phyloP scores from a whole-genome alignment of 2,797 vertebrate species.

The Danio jaintianensis region DNA sequence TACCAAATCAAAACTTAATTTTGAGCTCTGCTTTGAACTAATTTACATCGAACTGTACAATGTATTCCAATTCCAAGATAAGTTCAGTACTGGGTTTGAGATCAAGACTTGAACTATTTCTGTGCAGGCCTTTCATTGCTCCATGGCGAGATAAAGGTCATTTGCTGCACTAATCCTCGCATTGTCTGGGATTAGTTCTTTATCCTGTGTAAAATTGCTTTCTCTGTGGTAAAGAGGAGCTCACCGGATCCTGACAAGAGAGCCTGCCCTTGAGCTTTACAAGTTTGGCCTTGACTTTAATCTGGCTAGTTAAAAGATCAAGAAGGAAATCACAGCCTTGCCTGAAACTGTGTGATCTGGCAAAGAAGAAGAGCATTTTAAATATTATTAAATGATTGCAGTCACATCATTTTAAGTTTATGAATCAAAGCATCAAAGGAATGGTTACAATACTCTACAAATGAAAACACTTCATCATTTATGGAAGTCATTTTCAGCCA shows the following conservation, averaged over 20 bases:
- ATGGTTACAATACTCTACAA: not conserved
- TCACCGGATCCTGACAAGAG: slow-evolving; percentile 46
- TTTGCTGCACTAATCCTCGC: slow-evolving; percentile 52
- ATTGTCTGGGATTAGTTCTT: slow-evolving; percentile 60
- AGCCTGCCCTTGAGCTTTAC: slow-evolving; percentile 47
- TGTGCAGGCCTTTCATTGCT: slow-evolving; percentile 26
- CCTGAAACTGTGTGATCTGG: not conserved
- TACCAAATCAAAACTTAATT: too few relatives aligned
- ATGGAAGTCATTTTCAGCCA: too few relatives aligned
- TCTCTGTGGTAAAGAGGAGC: slow-evolving; percentile 56
- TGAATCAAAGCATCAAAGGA: not conserved
- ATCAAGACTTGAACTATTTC: slow-evolving; percentile 42
- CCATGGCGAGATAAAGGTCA: slow-evolving; percentile 48
- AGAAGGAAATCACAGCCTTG: slow-evolving; percentile 16
- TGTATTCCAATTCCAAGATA: not conserved
- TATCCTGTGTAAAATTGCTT: slow-evolving; percentile 60
- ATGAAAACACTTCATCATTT: too few relatives aligned
- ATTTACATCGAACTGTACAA: not conserved
- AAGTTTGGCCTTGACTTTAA: slow-evolving; percentile 46
- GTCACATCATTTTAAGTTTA: not conserved
- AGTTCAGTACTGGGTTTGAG: slow-evolving; percentile 18
- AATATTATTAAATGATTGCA: not conserved
- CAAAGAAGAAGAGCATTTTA: slow-evolving; percentile 22
- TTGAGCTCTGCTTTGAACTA: too few relatives aligned
- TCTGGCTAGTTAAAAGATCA: slow-evolving; percentile 52